phyloP scores from a whole-genome alignment of 2,797 vertebrate species.

The Picus viridis region DNA sequence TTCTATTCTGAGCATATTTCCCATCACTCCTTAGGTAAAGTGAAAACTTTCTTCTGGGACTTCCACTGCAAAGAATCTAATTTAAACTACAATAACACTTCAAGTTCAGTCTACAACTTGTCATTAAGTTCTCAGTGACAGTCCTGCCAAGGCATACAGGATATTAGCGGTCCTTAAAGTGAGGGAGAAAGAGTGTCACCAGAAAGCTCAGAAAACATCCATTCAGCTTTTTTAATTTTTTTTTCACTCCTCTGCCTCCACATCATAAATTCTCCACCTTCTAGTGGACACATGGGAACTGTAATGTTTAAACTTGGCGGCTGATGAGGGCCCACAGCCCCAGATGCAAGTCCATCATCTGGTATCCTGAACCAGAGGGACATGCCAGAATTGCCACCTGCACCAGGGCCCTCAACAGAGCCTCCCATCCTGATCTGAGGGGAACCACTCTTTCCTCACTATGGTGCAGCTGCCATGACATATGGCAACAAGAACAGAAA shows the following conservation, averaged over 20 bases:
- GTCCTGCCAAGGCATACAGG: neutral
- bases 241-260: neutral
- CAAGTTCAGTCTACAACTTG: slow-evolving; percentile 6
- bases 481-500: neutral
- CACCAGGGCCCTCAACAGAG: neutral
- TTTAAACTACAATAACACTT: slow-evolving; percentile 40
- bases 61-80: slow-evolving; percentile 9
- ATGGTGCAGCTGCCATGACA: rapidly evolving
- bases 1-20: slow-evolving; percentile 7
- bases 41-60: neutral
- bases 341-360: neutral
- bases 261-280: neutral
- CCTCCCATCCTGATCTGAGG: neutral
- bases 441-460: neutral
- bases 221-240: neutral
- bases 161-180: neutral
- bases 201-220: neutral
- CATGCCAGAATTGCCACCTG: neutral
- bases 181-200: neutral
- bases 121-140: slow-evolving; percentile 3
- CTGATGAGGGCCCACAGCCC: neutral
- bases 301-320: neutral
- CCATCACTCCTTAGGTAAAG: neutral
- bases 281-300: neutral
- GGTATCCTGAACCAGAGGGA: neutral